These are phyloP conservation scores for Pongo pygmaeus DNA, from an alignment of 2,113 vertebrate species.

Conservation along the genomic window DNA sequence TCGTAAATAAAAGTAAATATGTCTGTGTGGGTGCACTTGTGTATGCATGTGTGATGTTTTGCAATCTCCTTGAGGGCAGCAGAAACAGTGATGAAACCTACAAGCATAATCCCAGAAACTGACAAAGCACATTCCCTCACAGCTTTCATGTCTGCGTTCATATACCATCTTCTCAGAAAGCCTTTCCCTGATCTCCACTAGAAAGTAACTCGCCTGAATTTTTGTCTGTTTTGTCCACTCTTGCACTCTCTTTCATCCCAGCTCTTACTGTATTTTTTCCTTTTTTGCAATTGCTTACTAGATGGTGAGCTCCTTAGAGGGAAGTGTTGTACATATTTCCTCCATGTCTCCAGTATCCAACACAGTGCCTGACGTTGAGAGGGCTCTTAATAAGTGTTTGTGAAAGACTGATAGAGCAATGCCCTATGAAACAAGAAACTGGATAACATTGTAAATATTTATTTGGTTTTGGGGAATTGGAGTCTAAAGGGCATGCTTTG, in stretches of 20 bases:
- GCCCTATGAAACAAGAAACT: background rate
- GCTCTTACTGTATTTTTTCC: background rate
- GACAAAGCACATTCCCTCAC: background rate
- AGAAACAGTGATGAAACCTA: background rate
- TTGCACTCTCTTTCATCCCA: background rate
- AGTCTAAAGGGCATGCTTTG: background rate
- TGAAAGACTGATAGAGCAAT: background rate
- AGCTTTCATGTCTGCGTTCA: background rate
- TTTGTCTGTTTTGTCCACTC: background rate
- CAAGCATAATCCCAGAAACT: background rate
- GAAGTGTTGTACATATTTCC: background rate
- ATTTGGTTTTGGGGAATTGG: background rate
- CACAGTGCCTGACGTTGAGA: background rate
- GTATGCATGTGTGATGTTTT: background rate
- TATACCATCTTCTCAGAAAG: background rate
- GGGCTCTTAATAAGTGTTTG: slow-evolving; percentile 13
- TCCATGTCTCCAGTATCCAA: background rate
- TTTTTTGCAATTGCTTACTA: slow-evolving; percentile 18
- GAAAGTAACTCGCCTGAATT: background rate
- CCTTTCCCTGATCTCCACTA: background rate
- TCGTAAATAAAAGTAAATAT: background rate
- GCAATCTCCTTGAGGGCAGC: background rate
- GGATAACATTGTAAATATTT: background rate
- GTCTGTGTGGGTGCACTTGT: background rate
- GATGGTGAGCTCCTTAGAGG: background rate